These are phyloP conservation scores for Platynereis dumerilii DNA, from an alignment of 2,888 invertebrate species.

Conservation along the genomic window DNA sequence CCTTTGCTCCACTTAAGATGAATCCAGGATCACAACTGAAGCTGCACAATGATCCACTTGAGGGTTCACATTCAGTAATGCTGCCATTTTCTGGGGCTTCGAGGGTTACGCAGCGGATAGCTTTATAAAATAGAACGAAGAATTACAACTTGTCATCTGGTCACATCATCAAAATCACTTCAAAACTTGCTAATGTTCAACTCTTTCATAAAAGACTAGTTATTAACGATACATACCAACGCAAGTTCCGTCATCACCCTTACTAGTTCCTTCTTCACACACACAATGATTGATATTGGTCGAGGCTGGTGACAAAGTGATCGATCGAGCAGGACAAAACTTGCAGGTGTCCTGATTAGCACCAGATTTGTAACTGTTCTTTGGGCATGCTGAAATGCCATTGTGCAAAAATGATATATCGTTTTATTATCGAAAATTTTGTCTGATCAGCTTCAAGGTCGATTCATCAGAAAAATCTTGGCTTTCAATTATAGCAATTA, in stretches of 20 bases:
- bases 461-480: too few relatives aligned
- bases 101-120: neutral
- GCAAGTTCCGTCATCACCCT: neutral
- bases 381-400: slow-evolving; percentile 2
- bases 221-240: too few relatives aligned
- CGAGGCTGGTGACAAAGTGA: neutral
- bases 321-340: neutral
- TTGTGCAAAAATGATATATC: too few relatives aligned
- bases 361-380: neutral
- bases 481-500: too few relatives aligned
- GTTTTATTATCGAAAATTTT: too few relatives aligned
- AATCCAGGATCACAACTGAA: slow-evolving; percentile 1
- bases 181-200: too few relatives aligned
- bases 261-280: slow-evolving; percentile 4
- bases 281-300: neutral
- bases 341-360: neutral
- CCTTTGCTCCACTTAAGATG: neutral
- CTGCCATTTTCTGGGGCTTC: neutral
- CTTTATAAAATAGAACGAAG: neutral
- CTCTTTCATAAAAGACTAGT: too few relatives aligned
- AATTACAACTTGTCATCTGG: too few relatives aligned
- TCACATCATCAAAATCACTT: too few relatives aligned
- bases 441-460: too few relatives aligned
- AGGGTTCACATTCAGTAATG: neutral
- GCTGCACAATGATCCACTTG: neutral